phyloP scores from a whole-genome alignment of 2,888 invertebrate genomes.

The Bimastos eiseni region DNA sequence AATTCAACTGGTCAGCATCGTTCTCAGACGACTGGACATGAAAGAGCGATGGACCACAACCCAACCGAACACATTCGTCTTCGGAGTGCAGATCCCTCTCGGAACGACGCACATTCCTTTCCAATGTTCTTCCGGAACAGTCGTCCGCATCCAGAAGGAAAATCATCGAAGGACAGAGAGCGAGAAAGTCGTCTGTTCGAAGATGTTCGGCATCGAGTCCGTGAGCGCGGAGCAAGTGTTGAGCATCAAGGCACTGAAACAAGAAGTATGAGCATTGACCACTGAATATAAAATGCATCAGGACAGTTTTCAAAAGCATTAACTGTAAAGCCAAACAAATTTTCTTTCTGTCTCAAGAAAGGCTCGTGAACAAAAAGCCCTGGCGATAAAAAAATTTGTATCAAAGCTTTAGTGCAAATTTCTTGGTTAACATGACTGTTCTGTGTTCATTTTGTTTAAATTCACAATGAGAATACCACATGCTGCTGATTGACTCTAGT shows the following conservation, averaged over 20 bases:
- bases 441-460: too few species aligned
- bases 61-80: background rate
- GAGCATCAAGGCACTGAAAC: background rate
- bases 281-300: background rate
- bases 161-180: background rate
- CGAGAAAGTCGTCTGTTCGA: background rate
- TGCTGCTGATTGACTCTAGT: too few species aligned
- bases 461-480: too few species aligned
- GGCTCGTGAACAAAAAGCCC: too few species aligned
- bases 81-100: background rate
- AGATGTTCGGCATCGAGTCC: background rate
- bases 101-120: background rate
- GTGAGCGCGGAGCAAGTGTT: background rate
- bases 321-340: too few species aligned
- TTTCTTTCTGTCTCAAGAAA: too few species aligned
- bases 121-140: background rate
- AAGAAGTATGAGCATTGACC: background rate
- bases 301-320: background rate
- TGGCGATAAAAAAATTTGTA: too few species aligned
- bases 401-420: too few species aligned
- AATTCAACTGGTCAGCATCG: background rate
- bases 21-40: background rate
- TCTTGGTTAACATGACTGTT: too few species aligned
- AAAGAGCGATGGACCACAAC: background rate
- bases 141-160: background rate